Base-by-base conservation (phyloP, 2,797 vertebrate genomes). In the Pteropus rufus region DNA sequence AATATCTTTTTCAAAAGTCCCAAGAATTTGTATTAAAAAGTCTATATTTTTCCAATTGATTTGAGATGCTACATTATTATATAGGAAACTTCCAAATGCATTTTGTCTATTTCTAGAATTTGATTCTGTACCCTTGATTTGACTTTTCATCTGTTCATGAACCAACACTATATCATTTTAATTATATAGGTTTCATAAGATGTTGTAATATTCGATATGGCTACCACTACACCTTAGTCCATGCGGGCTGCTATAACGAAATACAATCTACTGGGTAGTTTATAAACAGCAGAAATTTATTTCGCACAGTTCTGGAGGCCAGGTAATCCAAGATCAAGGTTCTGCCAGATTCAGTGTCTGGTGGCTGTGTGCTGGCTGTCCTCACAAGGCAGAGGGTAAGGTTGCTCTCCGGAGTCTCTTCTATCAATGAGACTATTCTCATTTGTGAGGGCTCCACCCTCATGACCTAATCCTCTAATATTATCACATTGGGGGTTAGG, bases 51-150 rank as follows among this genome's bases (percentile, higher is more conserved):
- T 16, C 39, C 56, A 70, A 34, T 34, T 70, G 19, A 56, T 31
- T 49, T 34, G 6, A n/a, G 52, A 88, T 31, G 21, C 7, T 70
- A 75, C 26, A 41, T 72, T 49, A 88, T n/a, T 79, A 41, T 1
- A 62, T 46, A 11, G 23, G 67, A 76, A 86, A 69, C 10, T 90
- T 65, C 31, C 16, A 89, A 52, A 41, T 41, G 4, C 23, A 62
- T 77, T 92, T 81, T 88, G 39, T 87, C 62, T 85, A 18, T 39
- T 93, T 87, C 81, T 79, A 72, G 21, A 83, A 79, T 69, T 89
- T 90, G n/a, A 67, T 95, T 92, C 26, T 89, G 2, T 62, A 49
- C 9, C 6, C 7, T 81, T 44, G 3, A 44, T 16, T 36, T 95
- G 14, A 49, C 1, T 49, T 95, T 93, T 70, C 72, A 49, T 54